Evolutionary conservation across 2,888 invertebrate species (phyloP), one percentile per base, ranked within the genome.

Genomic region (Eupithecia inturbata): DNA sequence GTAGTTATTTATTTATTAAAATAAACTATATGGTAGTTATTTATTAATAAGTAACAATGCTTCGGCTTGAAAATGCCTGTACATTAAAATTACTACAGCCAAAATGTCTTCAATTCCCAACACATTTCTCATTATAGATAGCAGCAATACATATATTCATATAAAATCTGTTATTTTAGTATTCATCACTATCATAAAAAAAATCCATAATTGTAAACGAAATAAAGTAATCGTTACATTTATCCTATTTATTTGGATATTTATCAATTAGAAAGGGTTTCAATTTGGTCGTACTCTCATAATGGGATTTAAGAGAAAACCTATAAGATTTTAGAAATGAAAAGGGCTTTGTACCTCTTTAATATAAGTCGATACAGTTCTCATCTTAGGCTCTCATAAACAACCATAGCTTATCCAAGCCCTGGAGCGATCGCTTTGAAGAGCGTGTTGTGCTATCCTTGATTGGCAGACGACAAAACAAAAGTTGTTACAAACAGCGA

Each of bases 401-500:
- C 41, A 80, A 33, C 79, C 78, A 76, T 79, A 67, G 33, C 49
- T 78, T 71, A 77, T 74, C 74, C 64, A 26, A 67, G 76, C 77
- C 83, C 83, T 71, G 80, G 71, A 83, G 87, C 85, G 72, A 77
- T 73, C 79, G 76, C 88, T 89, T 89, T 88, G 86, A 85, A 77
- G 72, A 70, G 49, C 74, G 68, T 60, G 77, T 77, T 78, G 78
- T 81, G 71, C 67, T 70, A 63, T 81, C 67, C 80, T 83, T 89
- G 88, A 89, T 89, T 89, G 88, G 84, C 88, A 89, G 84, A 87
- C 82, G 85, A 86, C 84, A 85, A 85, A 83, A 81, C 82, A 82
- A 84, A 87, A 87, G 85, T 84, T 81, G 79, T 82, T 85, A 81
- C 80, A 82, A 79, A 82, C 80, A 83, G 82, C 81, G 79, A 82